Base-by-base conservation (phyloP, 2,113 vertebrate species). In the Embiotoca jacksoni region DNA sequence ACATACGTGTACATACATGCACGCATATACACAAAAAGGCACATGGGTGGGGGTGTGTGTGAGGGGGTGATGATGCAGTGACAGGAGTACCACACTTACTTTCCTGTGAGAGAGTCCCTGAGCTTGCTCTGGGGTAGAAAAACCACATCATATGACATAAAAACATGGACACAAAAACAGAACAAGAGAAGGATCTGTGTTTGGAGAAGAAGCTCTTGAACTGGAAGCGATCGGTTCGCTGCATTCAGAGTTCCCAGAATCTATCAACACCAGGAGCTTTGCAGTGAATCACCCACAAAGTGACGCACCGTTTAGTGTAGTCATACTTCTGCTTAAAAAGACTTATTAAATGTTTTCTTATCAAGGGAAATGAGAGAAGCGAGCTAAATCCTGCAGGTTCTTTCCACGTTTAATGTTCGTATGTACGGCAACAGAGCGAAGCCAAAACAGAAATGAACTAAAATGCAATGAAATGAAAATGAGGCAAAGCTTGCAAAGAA, bases 41-140 rank as follows among this genome's bases (percentile, higher is more conserved):
- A 81, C 56, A 72, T 75, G 79, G 63, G 62, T 39, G 73, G 81
- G 44, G 44, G 44, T 7, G 65, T 55, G 47, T 72, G 82, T 41
- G 49, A 60, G 62, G 49, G 72, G 82, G 46, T 87, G 84, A 75
- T 37, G 72, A 89, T 90, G 89, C 82, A 81, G 78, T 81, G 88
- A 88, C 91, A 90, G 90, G 89, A 92, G 86, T 89, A 89, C 92
- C 87, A 84, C 96, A 99, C 98, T 99, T 98, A 99, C 98, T 96
- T 98, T 99, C 97, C 96, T 96, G 95, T 95, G 96, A 95, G 97
- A 93, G 95, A 96, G 94, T 97, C 97, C 96, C 96, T 91, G 96
- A 98, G 97, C 96, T 96, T 97, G 97, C 95, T 99, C 98, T 99
- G 95, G 93, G 94, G 94, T 95, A 96, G 96, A 98, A 94, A 97